Evolutionary conservation across 2,888 invertebrate species (phyloP).

Genomic region (Lepidocyrtoides sp.): DNA sequence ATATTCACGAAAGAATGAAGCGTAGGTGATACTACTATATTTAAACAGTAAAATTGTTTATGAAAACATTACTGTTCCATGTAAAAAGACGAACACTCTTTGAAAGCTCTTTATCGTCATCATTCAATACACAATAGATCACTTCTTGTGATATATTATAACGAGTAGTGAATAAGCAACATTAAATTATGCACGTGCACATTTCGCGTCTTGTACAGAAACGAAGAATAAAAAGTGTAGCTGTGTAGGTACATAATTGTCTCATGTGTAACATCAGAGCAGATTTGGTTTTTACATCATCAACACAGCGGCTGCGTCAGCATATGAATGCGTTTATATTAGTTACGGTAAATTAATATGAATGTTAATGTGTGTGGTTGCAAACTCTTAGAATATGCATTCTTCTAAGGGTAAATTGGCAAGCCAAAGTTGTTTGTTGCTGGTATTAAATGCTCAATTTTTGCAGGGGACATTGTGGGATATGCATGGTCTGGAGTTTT

Average conservation of each 20-base stretch:
- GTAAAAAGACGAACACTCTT: not conserved
- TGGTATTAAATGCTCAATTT: not conserved
- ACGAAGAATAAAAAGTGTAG: not conserved
- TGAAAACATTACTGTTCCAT: not conserved
- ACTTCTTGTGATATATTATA: not conserved
- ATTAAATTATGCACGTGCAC: slow-evolving; percentile 45
- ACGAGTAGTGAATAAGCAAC: slow-evolving; percentile 4
- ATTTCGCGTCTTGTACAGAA: slow-evolving; percentile 37
- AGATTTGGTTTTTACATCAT: not conserved
- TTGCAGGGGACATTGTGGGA: not conserved
- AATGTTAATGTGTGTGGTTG: slow-evolving; percentile 33
- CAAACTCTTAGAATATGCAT: too few species aligned
- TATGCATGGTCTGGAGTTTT: not conserved
- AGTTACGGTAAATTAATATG: slow-evolving; percentile 51
- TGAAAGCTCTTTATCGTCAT: not conserved
- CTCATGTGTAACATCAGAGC: not conserved
- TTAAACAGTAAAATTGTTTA: slow-evolving; percentile 6
- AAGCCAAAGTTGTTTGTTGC: not conserved
- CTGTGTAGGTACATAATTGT: not conserved
- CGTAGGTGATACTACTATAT: not conserved
- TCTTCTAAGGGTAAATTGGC: not conserved
- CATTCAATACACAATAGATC: not conserved
- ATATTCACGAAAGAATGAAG: not conserved
- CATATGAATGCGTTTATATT: slow-evolving; percentile 31
- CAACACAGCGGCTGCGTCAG: slow-evolving; percentile 1